A percentile compares a stretch with the other conserved stretches of the same genome.
These are phyloP conservation scores for Prochilodus magdalenae DNA, from an alignment of 2,113 vertebrate species.

Conservation along the genomic window DNA sequence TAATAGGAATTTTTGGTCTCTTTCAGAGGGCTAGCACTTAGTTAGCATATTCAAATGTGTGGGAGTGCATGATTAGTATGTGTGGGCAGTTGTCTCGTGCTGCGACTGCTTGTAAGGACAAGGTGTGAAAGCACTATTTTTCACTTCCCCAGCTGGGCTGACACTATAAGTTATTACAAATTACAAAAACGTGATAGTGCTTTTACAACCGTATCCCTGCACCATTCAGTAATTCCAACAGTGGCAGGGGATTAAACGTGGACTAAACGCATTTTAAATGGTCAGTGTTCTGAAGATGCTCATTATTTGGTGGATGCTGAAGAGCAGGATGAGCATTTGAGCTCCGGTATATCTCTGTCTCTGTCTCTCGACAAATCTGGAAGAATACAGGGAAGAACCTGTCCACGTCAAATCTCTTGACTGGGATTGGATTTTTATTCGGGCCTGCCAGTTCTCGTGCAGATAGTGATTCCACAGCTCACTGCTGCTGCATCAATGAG, in stretches of 20 bases:
- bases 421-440: conserved; percentile 16
- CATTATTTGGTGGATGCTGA: neutral
- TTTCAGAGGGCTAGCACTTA: conserved; percentile 8
- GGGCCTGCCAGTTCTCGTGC: neutral
- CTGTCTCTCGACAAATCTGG: neutral
- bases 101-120: neutral
- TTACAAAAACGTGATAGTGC: neutral
- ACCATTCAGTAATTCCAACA: neutral
- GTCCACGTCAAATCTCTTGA: conserved; percentile 12
- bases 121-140: conserved; percentile 16
- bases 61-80: neutral
- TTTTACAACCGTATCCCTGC: neutral
- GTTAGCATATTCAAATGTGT: neutral
- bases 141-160: conserved; percentile 9
- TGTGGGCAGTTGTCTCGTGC: neutral
- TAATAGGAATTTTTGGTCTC: neutral
- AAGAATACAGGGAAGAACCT: conserved; percentile 19
- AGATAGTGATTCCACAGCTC: conserved; percentile 15
- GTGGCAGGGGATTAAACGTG: neutral
- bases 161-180: neutral
- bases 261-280: neutral
- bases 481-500: conserved; percentile 30
- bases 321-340: neutral
- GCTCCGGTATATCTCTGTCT: neutral
- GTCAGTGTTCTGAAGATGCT: neutral